phyloP scores from a whole-genome alignment of 2,888 invertebrate species.

The Chloromyia formosa region DNA sequence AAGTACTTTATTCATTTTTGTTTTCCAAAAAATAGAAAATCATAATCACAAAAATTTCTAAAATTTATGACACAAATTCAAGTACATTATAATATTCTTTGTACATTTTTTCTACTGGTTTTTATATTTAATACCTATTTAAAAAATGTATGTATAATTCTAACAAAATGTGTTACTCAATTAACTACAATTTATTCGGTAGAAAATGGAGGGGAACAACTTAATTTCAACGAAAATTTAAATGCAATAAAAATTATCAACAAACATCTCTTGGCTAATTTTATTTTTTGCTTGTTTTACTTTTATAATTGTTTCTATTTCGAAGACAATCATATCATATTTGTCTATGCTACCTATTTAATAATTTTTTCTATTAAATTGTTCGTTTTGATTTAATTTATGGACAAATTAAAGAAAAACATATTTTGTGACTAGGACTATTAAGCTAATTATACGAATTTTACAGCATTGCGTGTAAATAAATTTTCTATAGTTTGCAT shows the following conservation, averaged over 20 bases:
- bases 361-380: background rate
- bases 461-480: background rate
- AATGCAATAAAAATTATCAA: slow-evolving; percentile 37
- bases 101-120: slow-evolving; percentile 11
- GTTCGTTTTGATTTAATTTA: background rate
- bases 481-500: background rate
- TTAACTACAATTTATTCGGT: slow-evolving; percentile 25
- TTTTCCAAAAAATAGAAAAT: too few species aligned
- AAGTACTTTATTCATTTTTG: too few species aligned
- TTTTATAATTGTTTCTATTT: background rate
- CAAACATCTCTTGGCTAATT: slow-evolving; percentile 26
- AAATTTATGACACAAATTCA: too few species aligned
- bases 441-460: background rate
- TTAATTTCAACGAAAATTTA: slow-evolving; percentile 22
- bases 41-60: too few species aligned
- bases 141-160: background rate
- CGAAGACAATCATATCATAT: background rate
- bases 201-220: slow-evolving; percentile 23
- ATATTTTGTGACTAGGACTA: background rate
- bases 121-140: background rate
- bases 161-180: slow-evolving; percentile 27
- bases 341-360: background rate
- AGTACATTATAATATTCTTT: background rate
- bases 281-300: slow-evolving; percentile 3
- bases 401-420: slow-evolving; percentile 1